A percentile compares a stretch with the other conserved stretches of the same genome.
Evolutionary conservation across 2,113 vertebrate genomes (phyloP).

Genomic region (Morone chrysops): DNA sequence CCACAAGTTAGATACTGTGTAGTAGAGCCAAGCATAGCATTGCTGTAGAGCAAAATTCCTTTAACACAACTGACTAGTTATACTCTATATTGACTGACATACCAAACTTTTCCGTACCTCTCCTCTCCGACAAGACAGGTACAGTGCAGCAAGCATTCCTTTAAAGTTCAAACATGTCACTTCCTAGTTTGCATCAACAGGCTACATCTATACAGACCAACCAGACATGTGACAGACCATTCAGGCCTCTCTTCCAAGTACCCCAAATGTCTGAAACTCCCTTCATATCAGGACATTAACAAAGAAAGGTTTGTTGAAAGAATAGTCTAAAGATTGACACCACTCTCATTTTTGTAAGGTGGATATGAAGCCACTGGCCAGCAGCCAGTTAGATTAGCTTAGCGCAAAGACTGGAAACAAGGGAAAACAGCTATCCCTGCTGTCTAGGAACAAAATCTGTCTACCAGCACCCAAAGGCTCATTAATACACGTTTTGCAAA

Average conservation of each 20-base stretch:
- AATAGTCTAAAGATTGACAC: not conserved
- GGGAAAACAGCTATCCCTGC: not conserved
- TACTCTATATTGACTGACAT: conserved; percentile 24
- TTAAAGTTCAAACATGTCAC: conserved; percentile 16
- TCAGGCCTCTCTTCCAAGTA: not conserved
- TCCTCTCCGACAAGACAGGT: conserved; percentile 29
- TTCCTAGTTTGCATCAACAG: conserved; percentile 9
- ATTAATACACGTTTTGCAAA: no score
- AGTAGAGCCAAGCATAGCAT: conserved; percentile 28
- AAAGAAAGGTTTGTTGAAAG: no score
- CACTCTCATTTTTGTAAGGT: not conserved
- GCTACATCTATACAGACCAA: not conserved
- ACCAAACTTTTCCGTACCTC: conserved; percentile 15
- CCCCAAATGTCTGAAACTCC: not conserved
- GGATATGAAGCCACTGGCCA: not conserved
- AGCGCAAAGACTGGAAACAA: not conserved
- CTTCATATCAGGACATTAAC: not conserved
- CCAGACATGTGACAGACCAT: not conserved
- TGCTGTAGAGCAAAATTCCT: conserved; percentile 16
- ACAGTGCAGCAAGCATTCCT: conserved; percentile 31
- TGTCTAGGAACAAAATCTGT: not conserved
- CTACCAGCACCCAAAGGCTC: not conserved
- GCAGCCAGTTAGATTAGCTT: not conserved
- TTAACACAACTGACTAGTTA: conserved; percentile 35
- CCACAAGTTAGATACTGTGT: not conserved